Conservation (phyloP, 1,140 invertebrate genomes). For the Lasioglossum albipes region DNA sequence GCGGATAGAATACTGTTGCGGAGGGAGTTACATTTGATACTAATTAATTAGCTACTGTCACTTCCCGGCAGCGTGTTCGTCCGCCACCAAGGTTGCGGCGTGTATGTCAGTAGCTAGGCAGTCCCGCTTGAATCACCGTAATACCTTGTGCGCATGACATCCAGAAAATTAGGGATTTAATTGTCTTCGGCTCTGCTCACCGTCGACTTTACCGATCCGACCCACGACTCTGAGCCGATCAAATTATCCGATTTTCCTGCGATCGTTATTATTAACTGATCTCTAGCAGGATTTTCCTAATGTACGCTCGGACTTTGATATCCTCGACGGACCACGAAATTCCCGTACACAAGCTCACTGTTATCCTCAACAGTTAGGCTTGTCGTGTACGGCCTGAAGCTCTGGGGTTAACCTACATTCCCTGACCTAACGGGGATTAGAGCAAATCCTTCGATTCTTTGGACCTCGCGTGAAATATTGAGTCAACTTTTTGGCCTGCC, state of each 20-base stretch:
- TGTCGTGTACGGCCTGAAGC: no score
- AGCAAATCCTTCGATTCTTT: no score
- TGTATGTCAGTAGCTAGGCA: conserved; percentile 23
- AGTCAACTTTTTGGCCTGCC: no score
- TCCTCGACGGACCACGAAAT: no score
- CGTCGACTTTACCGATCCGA: conserved; percentile 7
- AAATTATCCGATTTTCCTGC: neutral
- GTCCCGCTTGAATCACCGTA: conserved; percentile 22
- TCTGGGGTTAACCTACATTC: no score
- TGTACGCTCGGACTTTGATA: no score
- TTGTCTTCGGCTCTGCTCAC: conserved; percentile 11
- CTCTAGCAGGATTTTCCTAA: no score
- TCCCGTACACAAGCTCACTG: no score
- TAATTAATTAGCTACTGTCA: conserved; percentile 75
- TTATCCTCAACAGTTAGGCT: no score
- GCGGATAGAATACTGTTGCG: conserved; percentile 38
- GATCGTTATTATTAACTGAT: no score
- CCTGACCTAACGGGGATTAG: no score
- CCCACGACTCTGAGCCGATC: neutral
- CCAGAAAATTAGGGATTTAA: conserved; percentile 42
- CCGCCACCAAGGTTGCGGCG: conserved; percentile 62
- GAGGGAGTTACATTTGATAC: conserved; percentile 70
- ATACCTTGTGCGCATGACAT: conserved; percentile 25
- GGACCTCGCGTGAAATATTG: no score
- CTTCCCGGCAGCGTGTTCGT: conserved; percentile 70